Percentiles rank a stretch among this genome's conserved stretches.
These are phyloP conservation scores for Lagocephalus sceleratus DNA, from an alignment of 2,797 vertebrate genomes.

Conservation along the genomic window DNA sequence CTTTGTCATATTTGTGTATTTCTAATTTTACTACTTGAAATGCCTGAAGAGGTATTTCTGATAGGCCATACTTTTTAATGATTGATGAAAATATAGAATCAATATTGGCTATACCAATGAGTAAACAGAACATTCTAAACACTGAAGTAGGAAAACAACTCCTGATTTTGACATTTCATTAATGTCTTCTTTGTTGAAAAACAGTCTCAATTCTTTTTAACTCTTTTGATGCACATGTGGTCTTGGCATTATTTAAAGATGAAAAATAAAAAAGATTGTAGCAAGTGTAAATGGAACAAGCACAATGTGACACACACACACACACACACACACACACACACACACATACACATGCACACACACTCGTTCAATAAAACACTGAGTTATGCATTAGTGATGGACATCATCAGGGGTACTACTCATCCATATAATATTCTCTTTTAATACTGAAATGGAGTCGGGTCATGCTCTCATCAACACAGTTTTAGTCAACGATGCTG, in stretches of 20 bases:
- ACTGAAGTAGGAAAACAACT: no score
- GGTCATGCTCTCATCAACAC: conserved; percentile 45
- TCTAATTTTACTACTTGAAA: background rate
- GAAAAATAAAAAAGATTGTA: conserved; percentile 12
- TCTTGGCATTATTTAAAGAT: conserved; percentile 36
- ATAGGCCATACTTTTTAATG: background rate
- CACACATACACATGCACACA: background rate
- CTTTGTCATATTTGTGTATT: background rate
- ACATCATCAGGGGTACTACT: conserved; percentile 52
- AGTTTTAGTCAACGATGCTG: conserved; percentile 42
- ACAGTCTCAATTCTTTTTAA: conserved; percentile 9
- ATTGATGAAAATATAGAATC: background rate
- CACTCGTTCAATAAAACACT: conserved; percentile 47
- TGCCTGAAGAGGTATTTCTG: background rate
- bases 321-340: conserved; percentile 1
- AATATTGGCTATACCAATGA: background rate
- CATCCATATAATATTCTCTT: conserved; percentile 62
- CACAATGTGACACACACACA: conserved; percentile 2
- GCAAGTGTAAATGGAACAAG: conserved; percentile 13
- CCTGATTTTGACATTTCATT: no score
- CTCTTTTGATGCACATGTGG: no score
- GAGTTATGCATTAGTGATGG: conserved; percentile 62
- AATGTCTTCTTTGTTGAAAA: conserved; percentile 11
- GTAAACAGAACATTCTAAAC: background rate
- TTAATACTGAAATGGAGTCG: conserved; percentile 44